Percentiles rank a stretch among this genome's conserved stretches.
Conservation (phyloP, 2,888 invertebrate species). For the Lycocerus yunnanus region DNA sequence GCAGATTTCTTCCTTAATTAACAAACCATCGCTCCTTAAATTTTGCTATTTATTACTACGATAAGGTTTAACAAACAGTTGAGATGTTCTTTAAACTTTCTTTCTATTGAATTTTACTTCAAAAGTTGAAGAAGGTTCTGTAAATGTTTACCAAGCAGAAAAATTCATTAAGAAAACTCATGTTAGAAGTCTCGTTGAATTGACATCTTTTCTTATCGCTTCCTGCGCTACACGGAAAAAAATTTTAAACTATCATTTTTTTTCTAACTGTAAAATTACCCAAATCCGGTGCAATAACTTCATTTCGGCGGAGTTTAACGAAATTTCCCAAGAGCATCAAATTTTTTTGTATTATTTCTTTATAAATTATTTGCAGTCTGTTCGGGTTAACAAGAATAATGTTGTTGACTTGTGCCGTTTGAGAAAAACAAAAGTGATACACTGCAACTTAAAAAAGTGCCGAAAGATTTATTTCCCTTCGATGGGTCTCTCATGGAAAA, state of each 20-base stretch:
- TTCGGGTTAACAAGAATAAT: conserved; percentile 13
- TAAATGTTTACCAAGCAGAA: conserved; percentile 35
- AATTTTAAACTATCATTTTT: neutral
- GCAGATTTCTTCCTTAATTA: neutral
- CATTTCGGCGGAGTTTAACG: neutral
- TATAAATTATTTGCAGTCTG: conserved; percentile 5
- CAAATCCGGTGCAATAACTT: neutral
- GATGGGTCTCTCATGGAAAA: neutral
- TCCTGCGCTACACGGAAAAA: neutral
- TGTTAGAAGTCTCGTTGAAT: conserved; percentile 18
- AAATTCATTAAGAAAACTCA: conserved; percentile 31
- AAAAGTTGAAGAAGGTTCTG: conserved; percentile 23
- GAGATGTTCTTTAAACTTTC: neutral
- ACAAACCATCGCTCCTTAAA: neutral
- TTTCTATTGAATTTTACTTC: neutral
- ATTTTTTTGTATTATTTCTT: conserved; percentile 1
- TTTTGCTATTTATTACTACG: neutral
- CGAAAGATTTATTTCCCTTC: neutral
- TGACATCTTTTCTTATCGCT: conserved; percentile 2
- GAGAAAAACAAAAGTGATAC: conserved; percentile 16
- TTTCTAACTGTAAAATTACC: neutral
- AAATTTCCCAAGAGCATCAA: neutral
- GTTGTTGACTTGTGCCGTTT: conserved; percentile 4
- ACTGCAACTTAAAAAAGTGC: conserved; percentile 8
- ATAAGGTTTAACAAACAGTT: neutral